A percentile compares a stretch with the other conserved stretches of the same genome.
phyloP scores from a whole-genome alignment of 2,113 vertebrate genomes.

The Onychostoma macrolepis region DNA sequence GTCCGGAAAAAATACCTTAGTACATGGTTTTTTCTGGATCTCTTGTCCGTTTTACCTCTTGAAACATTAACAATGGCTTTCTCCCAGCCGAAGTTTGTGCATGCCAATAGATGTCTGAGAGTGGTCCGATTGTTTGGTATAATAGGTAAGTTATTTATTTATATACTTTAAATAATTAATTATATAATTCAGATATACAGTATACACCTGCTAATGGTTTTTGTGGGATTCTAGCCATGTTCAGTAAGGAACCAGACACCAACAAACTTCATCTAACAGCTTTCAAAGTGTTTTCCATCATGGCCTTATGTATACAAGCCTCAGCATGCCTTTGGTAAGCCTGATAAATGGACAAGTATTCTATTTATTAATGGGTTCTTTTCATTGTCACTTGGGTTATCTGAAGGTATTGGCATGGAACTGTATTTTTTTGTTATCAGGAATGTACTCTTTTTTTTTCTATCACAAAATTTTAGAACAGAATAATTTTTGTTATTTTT shows the following conservation, averaged over 20 bases:
- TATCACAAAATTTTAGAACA: neutral
- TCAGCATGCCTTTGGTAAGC: constrained; percentile 50
- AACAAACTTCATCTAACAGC: constrained; percentile 49
- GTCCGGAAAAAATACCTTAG: constrained; percentile 38
- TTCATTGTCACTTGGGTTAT: neutral
- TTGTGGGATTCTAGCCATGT: constrained; percentile 35
- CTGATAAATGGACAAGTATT: neutral
- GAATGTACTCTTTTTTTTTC: too few species aligned
- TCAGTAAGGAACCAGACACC: constrained; percentile 50
- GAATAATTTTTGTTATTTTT: neutral
- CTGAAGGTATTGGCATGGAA: neutral
- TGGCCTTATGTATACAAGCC: constrained; percentile 34
- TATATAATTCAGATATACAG: neutral
- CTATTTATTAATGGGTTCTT: neutral
- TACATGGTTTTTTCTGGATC: constrained; percentile 51
- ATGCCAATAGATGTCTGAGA: constrained; percentile 42
- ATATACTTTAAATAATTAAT: neutral
- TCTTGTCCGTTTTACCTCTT: constrained; percentile 42
- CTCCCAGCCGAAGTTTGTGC: neutral
- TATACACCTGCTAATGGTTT: neutral
- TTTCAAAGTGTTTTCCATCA: constrained; percentile 38
- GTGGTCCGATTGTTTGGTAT: constrained; percentile 39
- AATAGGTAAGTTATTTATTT: constrained; percentile 40
- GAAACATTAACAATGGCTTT: constrained; percentile 4
- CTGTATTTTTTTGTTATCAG: neutral